A percentile compares a stretch with the other conserved stretches of the same genome.
phyloP scores from a whole-genome alignment of 1,140 invertebrate species.

The Lasioglossum baleicum region DNA sequence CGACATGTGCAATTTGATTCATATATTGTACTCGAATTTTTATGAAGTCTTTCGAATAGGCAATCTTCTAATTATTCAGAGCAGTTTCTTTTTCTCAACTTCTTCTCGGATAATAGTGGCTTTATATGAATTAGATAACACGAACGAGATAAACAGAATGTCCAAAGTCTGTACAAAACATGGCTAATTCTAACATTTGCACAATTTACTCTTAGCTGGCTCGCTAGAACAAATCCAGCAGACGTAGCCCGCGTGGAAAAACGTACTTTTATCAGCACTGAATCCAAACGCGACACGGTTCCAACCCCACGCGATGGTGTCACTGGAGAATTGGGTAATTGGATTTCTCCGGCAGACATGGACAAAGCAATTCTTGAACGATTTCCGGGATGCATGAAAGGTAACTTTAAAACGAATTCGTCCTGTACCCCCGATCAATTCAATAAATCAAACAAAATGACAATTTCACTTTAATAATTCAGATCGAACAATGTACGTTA shows the following conservation, averaged over 20 bases:
- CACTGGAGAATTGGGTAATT: conserved; percentile 94
- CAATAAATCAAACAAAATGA: neutral
- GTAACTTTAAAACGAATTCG: too few relatives aligned
- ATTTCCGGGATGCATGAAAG: conserved; percentile 97
- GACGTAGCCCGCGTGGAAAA: conserved; percentile 99
- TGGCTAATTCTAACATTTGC: too few relatives aligned
- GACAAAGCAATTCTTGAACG: conserved; percentile 90
- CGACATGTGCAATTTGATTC: too few relatives aligned
- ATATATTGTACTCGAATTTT: too few relatives aligned
- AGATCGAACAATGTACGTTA: conserved; percentile 99
- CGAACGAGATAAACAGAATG: too few relatives aligned
- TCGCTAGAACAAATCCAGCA: conserved; percentile 96
- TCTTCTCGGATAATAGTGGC: too few relatives aligned
- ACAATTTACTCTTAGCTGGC: conserved; percentile 84
- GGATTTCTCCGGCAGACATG: conserved; percentile 94
- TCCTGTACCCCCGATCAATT: too few relatives aligned
- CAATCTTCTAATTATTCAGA: too few relatives aligned
- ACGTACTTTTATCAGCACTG: conserved; percentile 96
- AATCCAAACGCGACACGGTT: conserved; percentile 89
- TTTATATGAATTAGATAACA: too few relatives aligned
- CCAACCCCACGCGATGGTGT: conserved; percentile 87
- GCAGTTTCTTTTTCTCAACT: too few relatives aligned
- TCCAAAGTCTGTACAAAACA: too few relatives aligned
- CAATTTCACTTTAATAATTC: neutral
- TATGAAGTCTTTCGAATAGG: too few relatives aligned